Percentiles rank a stretch among this genome's conserved stretches.
These are phyloP conservation scores for Zoanthus sansibaricus DNA, from an alignment of 92 coral and sea anemone species.

Conservation along the genomic window DNA sequence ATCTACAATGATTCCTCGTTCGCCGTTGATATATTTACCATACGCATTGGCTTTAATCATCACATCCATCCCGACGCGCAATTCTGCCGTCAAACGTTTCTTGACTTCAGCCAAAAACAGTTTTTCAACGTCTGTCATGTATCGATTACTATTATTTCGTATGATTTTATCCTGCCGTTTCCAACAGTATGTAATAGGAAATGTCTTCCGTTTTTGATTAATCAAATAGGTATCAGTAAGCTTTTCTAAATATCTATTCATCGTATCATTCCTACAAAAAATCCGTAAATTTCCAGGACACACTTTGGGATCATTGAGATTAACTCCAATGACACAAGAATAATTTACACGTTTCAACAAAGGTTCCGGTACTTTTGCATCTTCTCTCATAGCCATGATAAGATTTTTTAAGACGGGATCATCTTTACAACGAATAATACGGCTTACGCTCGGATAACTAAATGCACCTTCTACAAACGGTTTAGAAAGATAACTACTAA, in stretches of 20 bases:
- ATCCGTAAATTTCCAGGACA: background rate
- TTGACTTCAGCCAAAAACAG: background rate
- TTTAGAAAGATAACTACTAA: background rate
- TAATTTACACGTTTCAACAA: background rate
- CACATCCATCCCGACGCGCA: background rate
- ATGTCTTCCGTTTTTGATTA: background rate
- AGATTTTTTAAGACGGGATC: background rate
- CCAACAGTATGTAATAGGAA: background rate
- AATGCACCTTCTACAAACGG: background rate
- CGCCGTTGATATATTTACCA: background rate
- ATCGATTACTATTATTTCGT: background rate
- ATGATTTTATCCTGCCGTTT: background rate
- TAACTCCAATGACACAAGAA: background rate
- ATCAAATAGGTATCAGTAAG: background rate
- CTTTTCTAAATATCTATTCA: background rate
- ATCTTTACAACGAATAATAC: slow-evolving; percentile 2
- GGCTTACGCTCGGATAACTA: background rate
- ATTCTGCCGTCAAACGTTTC: background rate
- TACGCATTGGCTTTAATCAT: background rate
- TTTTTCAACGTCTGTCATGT: background rate
- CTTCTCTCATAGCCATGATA: background rate
- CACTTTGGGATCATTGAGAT: background rate
- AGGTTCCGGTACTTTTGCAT: background rate
- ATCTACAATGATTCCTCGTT: background rate
- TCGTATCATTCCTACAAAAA: background rate